Base-by-base conservation (phyloP, 2,113 vertebrate genomes). In the Nibea albiflora region DNA sequence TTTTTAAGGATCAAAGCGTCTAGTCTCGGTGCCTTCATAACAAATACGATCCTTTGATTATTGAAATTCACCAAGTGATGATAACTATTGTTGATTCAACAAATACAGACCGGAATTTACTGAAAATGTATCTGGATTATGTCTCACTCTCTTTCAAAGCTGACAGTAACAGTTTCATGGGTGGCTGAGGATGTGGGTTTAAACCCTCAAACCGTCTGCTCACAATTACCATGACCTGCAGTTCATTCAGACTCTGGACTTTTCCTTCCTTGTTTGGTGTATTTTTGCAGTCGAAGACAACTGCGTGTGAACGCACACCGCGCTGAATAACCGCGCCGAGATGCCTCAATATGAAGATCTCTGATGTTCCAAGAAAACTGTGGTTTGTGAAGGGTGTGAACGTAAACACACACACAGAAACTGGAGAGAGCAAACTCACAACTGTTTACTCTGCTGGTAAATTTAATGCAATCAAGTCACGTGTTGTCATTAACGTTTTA, bases 41-140 rank as follows among this genome's bases (percentile, higher is more conserved):
- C 85, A 89, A 86, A 72, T 66, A 46, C 39, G 72, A 85, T 83
- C 61, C 73, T 88, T 64, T 77, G 78, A 78, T 85, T 89, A 84
- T 80, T 86, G 52, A 86, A 78, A 65, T 66, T 83, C 54, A 10
- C 77, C 52, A 65, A 53, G 50, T 62, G 54, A 73, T 57, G 76
- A 85, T 73, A 86, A 47, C 61, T 60, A 47, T 49, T 76, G 67
- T 72, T 77, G 76, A 56, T 85, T 80, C 39, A 80, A 75, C 60
- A 89, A 82, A 88, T 47, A 60, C n/a, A 42, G 20, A 31, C 49
- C 0, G 17, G 87, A 71, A 76, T 76, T 56, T 15, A 49, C 6
- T 67, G 63, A 80, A 62, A 62, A 26, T 31, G 14, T 57, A 49
- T 81, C 80, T 75, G 62, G 26, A 75, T 26, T 5, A 66, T 46